These are phyloP conservation scores for Micromussa lordhowensis DNA, from an alignment of 92 coral and sea anemone species.

Conservation along the genomic window DNA sequence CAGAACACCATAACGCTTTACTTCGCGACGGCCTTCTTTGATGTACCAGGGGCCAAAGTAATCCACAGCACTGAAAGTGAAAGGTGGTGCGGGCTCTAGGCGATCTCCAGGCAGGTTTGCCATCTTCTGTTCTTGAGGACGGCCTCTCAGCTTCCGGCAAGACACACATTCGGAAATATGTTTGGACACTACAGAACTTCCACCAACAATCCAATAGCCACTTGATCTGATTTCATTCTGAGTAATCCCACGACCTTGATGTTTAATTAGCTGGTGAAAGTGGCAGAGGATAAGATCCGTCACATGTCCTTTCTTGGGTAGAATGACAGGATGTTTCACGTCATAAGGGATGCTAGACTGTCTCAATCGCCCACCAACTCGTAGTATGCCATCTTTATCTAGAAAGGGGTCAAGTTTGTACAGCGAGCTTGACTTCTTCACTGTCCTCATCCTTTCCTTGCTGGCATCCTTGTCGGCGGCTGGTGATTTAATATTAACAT, in stretches of 20 bases:
- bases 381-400: background rate
- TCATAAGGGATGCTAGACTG: background rate
- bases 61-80: background rate
- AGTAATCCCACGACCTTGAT: background rate
- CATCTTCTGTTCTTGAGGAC: background rate
- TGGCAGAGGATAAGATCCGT: background rate
- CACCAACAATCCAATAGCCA: background rate
- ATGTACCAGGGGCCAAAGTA: background rate
- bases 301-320: background rate
- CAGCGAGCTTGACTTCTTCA: background rate
- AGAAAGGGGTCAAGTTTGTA: background rate
- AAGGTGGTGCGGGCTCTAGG: constrained; percentile 4
- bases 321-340: background rate
- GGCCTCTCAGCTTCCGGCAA: background rate
- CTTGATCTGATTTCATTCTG: background rate
- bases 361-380: background rate
- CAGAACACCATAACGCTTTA: background rate
- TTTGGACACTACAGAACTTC: background rate
- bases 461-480: background rate
- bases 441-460: background rate
- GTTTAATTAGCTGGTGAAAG: background rate
- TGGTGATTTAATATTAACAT: no score
- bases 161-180: background rate
- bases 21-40: background rate
- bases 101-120: background rate